These are phyloP conservation scores for Caenorhabditis zanzibari DNA, from an alignment of 2,888 invertebrate species.

Conservation along the genomic window DNA sequence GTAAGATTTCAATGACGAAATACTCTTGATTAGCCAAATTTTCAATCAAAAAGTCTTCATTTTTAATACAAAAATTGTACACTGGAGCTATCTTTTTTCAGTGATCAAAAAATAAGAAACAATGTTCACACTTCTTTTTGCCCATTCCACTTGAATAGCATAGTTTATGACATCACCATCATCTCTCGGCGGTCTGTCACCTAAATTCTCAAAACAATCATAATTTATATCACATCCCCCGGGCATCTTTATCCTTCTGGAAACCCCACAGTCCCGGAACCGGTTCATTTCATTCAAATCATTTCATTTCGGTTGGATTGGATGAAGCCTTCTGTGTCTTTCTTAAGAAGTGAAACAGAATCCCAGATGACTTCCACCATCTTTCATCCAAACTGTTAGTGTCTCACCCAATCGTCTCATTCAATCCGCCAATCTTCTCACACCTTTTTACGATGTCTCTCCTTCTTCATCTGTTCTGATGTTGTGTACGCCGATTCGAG, in stretches of 20 bases:
- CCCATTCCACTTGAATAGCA: neutral
- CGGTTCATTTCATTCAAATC: conserved; percentile 62
- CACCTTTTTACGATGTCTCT: conserved; percentile 59
- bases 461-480: neutral
- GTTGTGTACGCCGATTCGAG: conserved; percentile 39
- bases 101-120: no score
- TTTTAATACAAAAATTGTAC: no score
- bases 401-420: conserved; percentile 13
- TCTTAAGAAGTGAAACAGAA: conserved; percentile 47
- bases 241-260: conserved; percentile 12
- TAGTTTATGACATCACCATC: conserved; percentile 33
- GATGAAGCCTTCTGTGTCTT: conserved; percentile 37
- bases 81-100: no score
- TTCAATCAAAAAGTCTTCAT: no score
- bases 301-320: conserved; percentile 47
- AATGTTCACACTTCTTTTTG: neutral
- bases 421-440: conserved; percentile 23
- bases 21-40: no score
- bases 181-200: conserved; percentile 1
- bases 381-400: conserved; percentile 18
- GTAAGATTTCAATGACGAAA: neutral
- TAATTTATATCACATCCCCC: conserved; percentile 46
- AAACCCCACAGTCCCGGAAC: conserved; percentile 19
- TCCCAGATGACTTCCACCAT: conserved; percentile 31
- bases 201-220: conserved; percentile 16